Evolutionary conservation across 2,113 vertebrate species (phyloP).

Genomic region (Neogale vison): DNA sequence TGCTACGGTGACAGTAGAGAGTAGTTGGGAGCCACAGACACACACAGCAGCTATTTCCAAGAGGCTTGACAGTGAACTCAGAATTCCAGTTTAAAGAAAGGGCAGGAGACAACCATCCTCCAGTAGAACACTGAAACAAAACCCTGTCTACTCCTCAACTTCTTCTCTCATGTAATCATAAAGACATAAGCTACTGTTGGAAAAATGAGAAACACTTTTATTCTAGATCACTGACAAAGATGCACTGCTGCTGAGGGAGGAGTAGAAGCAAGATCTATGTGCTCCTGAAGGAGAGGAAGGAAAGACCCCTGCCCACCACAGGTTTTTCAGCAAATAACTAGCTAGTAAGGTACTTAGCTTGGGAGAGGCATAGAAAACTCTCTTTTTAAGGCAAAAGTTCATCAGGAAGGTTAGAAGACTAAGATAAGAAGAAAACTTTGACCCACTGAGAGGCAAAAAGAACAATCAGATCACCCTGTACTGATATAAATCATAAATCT

Average conservation of each 20-base stretch:
- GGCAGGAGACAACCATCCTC: too few species aligned
- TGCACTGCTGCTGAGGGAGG: fast-evolving
- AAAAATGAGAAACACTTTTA: neutral
- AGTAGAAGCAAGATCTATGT: neutral
- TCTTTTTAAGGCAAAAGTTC: neutral
- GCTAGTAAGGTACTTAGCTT: neutral
- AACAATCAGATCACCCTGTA: neutral
- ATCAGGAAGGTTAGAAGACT: neutral
- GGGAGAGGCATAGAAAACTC: neutral
- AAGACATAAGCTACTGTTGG: neutral
- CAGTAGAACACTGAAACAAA: neutral
- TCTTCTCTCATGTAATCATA: neutral
- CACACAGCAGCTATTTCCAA: neutral
- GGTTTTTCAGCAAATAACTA: neutral
- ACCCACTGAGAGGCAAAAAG: neutral
- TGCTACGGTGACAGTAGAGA: fast-evolving
- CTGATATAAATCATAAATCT: neutral
- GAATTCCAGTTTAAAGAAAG: neutral
- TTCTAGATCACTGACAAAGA: neutral
- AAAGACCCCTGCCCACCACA: fast-evolving
- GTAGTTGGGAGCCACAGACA: neutral
- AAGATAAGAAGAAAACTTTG: neutral
- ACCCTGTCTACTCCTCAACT: neutral
- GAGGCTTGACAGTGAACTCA: neutral
- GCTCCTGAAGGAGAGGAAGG: neutral